Evolutionary conservation across 2,888 invertebrate species (phyloP), one percentile per base, ranked within the genome.

Genomic region (Ichneumoninae sp.): DNA sequence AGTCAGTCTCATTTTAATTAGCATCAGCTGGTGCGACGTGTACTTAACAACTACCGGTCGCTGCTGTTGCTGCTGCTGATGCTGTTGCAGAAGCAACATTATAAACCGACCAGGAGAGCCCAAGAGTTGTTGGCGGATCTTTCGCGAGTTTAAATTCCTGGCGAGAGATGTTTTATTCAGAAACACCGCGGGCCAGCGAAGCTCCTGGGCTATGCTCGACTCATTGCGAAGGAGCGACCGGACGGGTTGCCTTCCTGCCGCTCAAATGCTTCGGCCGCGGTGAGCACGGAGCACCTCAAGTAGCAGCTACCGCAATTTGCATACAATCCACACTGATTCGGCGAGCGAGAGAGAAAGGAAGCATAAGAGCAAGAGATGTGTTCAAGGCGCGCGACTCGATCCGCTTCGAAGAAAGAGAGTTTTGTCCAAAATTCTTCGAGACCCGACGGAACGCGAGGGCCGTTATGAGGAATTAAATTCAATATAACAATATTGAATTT

Each of bases 1-100:
- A 92, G 90, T 91, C 90, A 92, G 92, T 89, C 90, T 92, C 90
- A 91, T 93, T 93, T 93, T 93, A 93, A 93, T 93, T 93, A 93
- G 92, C 91, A 92, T 93, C 93, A 93, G 91, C 91, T 91, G 92
- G 91, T 91, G 91, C 92, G 92, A 92, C 93, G 92, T 91, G 92
- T 91, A 93, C 92, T 92, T 92, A 93, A 92, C 93, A 91, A 93
- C 91, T 91, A 50, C 47, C 76, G 57, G 71, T 66, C 40, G 66
- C 68, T 82, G 85, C 57, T 66, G 78, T 74, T 63, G 71, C 70
- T 82, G 85, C 57, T 74, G 78, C 70, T 63, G 71, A 65, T 52
- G 70, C 57, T 65, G 52, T 68, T 63, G 44, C 73, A 85, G 74
- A 78, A 85, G 79, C 83, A 83, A 50, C 63, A 73, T 22, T 44